Percentiles rank a stretch among this genome's conserved stretches.
Evolutionary conservation across 2,113 vertebrate genomes (phyloP).

Genomic region (Crotophaga sulcirostris): DNA sequence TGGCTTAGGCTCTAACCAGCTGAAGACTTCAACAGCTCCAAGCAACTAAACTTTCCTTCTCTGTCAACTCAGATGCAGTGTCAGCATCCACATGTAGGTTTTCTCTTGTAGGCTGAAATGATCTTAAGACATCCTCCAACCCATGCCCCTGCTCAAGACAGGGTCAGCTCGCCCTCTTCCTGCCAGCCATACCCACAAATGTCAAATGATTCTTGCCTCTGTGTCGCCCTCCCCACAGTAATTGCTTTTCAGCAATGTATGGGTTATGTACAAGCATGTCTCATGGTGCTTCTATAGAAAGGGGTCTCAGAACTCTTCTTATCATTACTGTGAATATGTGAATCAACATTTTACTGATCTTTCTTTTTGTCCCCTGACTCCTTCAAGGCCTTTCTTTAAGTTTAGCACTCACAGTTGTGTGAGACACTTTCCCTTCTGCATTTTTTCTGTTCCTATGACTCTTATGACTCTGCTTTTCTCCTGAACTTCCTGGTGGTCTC

Average conservation of each 20-base stretch:
- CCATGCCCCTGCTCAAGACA: background rate
- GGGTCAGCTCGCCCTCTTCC: background rate
- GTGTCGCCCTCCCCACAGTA: background rate
- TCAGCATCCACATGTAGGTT: fast-evolving
- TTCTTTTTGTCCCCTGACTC: background rate
- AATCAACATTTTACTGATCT: background rate
- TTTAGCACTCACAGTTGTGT: background rate
- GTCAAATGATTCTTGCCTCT: background rate
- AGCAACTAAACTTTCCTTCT: background rate
- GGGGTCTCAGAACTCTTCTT: background rate
- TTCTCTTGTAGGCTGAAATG: background rate
- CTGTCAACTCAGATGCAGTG: no score
- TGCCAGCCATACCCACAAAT: background rate
- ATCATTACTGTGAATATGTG: background rate
- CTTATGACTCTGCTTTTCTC: background rate
- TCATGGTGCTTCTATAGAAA: background rate
- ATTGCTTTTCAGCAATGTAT: background rate
- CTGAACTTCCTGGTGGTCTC: background rate
- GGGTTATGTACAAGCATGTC: background rate
- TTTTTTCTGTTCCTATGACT: background rate
- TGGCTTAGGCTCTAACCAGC: background rate
- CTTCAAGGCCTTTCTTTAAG: background rate
- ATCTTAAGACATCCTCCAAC: background rate
- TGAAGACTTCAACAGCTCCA: background rate
- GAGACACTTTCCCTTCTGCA: background rate